A percentile compares a stretch with the other conserved stretches of the same genome.
These are phyloP conservation scores for Amniataba percoides DNA, from an alignment of 2,797 vertebrate genomes.

Conservation along the genomic window DNA sequence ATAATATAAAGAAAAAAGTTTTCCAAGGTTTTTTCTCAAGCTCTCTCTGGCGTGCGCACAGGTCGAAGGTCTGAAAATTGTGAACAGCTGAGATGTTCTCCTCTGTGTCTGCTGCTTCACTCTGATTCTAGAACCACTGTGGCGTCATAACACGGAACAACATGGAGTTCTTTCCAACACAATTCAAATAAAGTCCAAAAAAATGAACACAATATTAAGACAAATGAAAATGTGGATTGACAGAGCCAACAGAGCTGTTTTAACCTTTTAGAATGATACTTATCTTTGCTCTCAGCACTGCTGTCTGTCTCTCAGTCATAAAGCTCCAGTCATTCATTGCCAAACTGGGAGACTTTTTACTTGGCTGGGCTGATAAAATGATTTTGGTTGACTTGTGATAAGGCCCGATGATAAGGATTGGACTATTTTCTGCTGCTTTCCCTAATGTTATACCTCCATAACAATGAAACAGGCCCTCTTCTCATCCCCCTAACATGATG, in stretches of 20 bases:
- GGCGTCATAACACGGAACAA: not conserved
- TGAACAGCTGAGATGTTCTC: not conserved
- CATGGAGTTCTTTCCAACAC: not conserved
- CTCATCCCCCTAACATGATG: too few species aligned
- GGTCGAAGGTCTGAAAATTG: not conserved
- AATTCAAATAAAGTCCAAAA: not conserved
- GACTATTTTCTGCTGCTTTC: not conserved
- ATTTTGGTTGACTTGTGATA: not conserved
- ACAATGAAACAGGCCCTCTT: too few species aligned
- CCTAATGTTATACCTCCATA: not conserved
- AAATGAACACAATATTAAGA: not conserved
- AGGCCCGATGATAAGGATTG: not conserved
- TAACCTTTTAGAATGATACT: not conserved
- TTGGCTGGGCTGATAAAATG: not conserved
- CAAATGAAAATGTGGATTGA: not conserved
- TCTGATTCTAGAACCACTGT: slow-evolving; percentile 8
- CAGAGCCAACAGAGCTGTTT: not conserved
- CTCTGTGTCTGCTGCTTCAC: not conserved
- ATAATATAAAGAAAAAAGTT: not conserved
- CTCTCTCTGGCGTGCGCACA: too few species aligned
- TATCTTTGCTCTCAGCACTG: too few species aligned
- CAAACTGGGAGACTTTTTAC: not conserved
- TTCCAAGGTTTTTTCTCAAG: not conserved
- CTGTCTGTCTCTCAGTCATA: too few species aligned
- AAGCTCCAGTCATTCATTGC: not conserved